phyloP scores from a whole-genome alignment of 2,113 vertebrate species.

The Indicator maculatus region DNA sequence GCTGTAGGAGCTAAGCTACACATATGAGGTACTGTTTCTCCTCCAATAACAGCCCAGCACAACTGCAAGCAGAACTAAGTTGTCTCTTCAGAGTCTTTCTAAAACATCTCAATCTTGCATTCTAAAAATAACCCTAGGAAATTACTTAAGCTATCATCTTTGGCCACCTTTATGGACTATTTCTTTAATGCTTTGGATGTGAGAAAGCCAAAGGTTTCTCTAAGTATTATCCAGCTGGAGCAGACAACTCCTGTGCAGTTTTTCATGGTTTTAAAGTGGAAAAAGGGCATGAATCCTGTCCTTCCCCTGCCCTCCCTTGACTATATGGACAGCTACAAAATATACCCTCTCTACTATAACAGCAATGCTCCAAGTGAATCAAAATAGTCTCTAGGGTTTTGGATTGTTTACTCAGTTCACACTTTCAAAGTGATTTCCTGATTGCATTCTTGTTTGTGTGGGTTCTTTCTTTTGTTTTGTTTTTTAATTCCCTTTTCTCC shows the following conservation, averaged over 20 bases:
- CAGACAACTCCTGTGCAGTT: not conserved
- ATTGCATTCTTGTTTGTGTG: not conserved
- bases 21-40: not conserved
- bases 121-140: conserved; percentile 2
- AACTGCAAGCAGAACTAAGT: not conserved
- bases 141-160: not conserved
- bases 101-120: not conserved
- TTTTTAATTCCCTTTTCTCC: not conserved
- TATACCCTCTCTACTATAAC: not conserved
- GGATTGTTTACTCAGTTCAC: not conserved
- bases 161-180: not conserved
- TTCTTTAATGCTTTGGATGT: not conserved
- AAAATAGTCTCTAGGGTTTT: not conserved
- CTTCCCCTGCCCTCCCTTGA: not conserved
- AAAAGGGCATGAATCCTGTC: not conserved
- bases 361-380: not conserved
- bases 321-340: not conserved
- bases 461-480: too few relatives aligned
- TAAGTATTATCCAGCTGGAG: not conserved
- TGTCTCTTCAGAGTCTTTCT: not conserved
- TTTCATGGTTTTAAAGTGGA: not conserved
- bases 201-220: not conserved
- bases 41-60: not conserved
- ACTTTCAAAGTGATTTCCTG: not conserved
- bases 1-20: not conserved